Conservation (phyloP, 2,113 vertebrate genomes). For the Salvelinus alpinus region DNA sequence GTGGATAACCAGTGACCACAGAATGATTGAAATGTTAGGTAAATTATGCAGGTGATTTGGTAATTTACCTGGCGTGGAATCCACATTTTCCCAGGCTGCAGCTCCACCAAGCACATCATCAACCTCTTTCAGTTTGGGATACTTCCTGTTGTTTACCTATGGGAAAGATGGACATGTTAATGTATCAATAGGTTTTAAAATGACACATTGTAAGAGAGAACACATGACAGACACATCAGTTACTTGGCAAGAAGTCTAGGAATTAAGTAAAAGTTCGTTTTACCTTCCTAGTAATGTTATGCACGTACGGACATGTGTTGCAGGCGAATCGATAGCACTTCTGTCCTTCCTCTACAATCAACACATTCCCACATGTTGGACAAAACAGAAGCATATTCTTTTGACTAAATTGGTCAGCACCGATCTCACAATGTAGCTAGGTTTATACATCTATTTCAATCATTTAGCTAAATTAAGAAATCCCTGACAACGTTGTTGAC, state of each 20-base stretch:
- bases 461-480: no score
- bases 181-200: no score
- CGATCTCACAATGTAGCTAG: not conserved
- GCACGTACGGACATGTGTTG: constrained; percentile 92
- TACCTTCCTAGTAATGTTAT: constrained; percentile 90
- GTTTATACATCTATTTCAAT: not conserved
- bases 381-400: constrained; percentile 88
- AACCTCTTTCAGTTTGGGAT: constrained; percentile 94
- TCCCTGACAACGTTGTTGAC: not conserved
- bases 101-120: constrained; percentile 95
- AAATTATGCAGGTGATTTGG: not conserved
- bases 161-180: not conserved
- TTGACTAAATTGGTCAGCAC: not conserved
- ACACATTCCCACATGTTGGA: constrained; percentile 89
- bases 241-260: no score
- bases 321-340: constrained; percentile 91
- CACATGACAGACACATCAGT: no score
- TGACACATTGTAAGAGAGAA: no score
- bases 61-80: constrained; percentile 87
- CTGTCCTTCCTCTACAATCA: constrained; percentile 92
- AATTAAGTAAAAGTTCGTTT: not conserved
- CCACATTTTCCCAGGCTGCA: constrained; percentile 97
- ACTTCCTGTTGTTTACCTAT: constrained; percentile 91
- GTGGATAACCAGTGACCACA: no score
- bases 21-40: no score